Conservation (phyloP, 2,113 vertebrate species). For the Pheucticus melanocephalus region DNA sequence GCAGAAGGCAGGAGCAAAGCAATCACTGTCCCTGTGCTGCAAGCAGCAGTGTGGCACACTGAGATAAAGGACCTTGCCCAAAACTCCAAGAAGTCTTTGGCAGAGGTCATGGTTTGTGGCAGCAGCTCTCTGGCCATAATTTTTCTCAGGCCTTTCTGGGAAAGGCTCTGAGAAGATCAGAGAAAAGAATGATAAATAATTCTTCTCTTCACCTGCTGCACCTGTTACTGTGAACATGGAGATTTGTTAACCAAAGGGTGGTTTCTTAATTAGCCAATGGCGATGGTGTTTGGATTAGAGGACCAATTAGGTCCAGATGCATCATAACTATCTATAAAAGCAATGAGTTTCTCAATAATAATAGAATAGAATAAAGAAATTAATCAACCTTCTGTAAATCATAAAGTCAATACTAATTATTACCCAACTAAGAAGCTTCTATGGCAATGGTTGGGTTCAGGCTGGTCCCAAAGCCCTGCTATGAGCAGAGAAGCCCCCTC, state of each 20-base stretch:
- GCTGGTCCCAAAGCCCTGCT: not conserved
- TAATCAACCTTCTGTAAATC: not conserved
- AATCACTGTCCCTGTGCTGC: not conserved
- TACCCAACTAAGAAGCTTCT: not conserved
- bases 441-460: not conserved
- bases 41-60: fast-evolving
- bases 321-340: not conserved
- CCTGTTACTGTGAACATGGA: not conserved
- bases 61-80: not conserved
- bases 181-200: not conserved
- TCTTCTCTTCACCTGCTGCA: not conserved
- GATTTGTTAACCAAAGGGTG: not conserved
- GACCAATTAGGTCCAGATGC: not conserved
- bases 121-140: not conserved
- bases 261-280: not conserved
- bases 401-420: not conserved
- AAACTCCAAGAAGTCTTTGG: not conserved
- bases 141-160: not conserved
- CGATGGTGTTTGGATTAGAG: not conserved
- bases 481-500: not conserved
- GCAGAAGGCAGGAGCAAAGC: not conserved
- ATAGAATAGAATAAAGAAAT: not conserved
- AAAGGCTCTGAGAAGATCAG: not conserved
- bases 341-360: not conserved
- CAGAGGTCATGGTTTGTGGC: not conserved